phyloP scores from a whole-genome alignment of 2,113 vertebrate species.

The Dicerorhinus sumatrensis region DNA sequence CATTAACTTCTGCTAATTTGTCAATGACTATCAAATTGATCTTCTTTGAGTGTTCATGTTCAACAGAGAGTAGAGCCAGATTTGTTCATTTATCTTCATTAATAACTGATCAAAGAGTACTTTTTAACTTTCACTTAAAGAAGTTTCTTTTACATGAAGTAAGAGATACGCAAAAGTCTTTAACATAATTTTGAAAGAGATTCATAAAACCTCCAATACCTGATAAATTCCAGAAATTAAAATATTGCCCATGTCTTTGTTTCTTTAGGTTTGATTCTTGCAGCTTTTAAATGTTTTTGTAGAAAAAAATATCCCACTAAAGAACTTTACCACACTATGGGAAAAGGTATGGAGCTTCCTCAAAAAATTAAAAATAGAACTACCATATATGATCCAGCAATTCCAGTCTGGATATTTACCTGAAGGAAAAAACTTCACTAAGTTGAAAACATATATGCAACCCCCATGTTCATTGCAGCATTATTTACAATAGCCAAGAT shows the following conservation, averaged over 20 bases:
- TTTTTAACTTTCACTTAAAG: background rate
- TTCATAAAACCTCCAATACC: background rate
- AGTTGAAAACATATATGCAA: background rate
- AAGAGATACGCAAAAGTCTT: background rate
- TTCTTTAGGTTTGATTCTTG: background rate
- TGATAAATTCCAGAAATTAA: background rate
- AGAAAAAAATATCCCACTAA: background rate
- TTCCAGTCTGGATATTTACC: background rate
- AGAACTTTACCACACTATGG: background rate
- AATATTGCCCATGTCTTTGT: background rate
- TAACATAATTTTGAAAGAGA: background rate
- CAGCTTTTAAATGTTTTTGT: background rate
- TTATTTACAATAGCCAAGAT: background rate
- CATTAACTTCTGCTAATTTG: background rate
- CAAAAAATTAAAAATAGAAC: background rate
- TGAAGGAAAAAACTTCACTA: background rate
- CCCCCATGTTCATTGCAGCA: background rate
- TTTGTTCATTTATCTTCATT: background rate
- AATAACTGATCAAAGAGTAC: background rate
- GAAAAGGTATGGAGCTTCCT: background rate
- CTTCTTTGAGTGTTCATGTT: background rate
- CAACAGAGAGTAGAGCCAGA: background rate
- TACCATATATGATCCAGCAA: background rate
- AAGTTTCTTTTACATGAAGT: conserved; percentile 27
- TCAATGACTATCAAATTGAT: background rate